Conservation (phyloP, 2,113 vertebrate genomes). For the Trochalopteron elliotii region DNA sequence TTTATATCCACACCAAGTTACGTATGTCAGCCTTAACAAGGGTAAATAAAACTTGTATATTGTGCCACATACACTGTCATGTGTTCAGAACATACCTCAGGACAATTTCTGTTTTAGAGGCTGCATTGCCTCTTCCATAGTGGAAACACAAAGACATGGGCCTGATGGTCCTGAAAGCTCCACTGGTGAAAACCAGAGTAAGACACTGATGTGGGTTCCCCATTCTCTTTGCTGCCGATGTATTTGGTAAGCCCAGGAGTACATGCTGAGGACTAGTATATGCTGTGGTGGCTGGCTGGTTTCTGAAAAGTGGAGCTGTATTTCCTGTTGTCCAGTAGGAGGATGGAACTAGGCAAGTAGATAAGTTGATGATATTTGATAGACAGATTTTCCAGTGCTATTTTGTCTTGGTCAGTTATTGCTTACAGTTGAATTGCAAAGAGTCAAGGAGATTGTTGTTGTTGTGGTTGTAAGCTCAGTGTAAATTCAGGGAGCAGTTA, state of each 20-base stretch:
- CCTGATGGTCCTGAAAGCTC: background rate
- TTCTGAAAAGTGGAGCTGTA: background rate
- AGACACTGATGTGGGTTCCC: background rate
- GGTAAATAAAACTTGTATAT: background rate
- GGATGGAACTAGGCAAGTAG: background rate
- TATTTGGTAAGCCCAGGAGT: background rate
- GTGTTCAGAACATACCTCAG: background rate
- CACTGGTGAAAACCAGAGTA: background rate
- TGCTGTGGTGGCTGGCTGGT: background rate
- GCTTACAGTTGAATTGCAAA: background rate
- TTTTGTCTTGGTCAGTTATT: background rate
- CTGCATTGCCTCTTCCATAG: background rate
- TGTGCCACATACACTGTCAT: background rate
- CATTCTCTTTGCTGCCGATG: fast-evolving
- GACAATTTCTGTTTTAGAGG: background rate
- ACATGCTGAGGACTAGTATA: background rate
- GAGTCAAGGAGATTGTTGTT: background rate
- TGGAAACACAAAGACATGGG: background rate
- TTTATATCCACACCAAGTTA: background rate
- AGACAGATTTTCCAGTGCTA: background rate
- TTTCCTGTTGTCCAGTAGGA: background rate
- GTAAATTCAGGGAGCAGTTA: background rate
- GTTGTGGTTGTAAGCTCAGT: background rate
- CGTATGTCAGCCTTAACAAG: background rate
- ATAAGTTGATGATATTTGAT: background rate